A percentile compares a stretch with the other conserved stretches of the same genome.
These are phyloP conservation scores for Drosophila rufa DNA, from an alignment of 1,140 invertebrate species.

Conservation along the genomic window DNA sequence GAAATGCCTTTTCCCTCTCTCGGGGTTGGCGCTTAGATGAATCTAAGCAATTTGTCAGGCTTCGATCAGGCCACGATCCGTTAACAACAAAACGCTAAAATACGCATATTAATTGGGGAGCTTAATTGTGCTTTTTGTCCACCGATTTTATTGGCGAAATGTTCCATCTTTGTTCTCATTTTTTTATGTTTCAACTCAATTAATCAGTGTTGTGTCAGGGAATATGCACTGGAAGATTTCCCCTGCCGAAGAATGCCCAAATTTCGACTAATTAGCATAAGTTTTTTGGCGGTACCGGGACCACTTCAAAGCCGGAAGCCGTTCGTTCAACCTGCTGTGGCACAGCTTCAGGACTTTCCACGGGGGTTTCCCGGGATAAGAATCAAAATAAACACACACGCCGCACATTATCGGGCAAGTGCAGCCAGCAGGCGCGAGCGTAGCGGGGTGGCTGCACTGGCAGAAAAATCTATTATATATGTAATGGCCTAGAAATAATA, in stretches of 20 bases:
- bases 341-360: background rate
- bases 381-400: conserved; percentile 80
- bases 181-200: conserved; percentile 9
- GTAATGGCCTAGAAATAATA: too few relatives aligned
- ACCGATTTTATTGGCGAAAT: conserved; percentile 22
- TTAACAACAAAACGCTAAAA: conserved; percentile 19
- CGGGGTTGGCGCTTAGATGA: conserved; percentile 8
- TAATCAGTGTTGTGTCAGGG: conserved; percentile 33
- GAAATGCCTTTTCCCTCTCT: background rate
- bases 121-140: conserved; percentile 33
- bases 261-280: conserved; percentile 39
- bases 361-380: conserved; percentile 27
- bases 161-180: conserved; percentile 29
- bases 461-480: background rate
- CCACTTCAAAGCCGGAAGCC: conserved; percentile 38
- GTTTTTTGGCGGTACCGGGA: conserved; percentile 11
- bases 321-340: conserved; percentile 26
- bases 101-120: conserved; percentile 40
- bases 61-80: conserved; percentile 23
- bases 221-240: conserved; percentile 7
- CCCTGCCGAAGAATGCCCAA: background rate
- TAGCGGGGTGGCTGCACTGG: conserved; percentile 23
- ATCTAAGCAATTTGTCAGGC: conserved; percentile 39
- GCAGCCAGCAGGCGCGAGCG: conserved; percentile 35
- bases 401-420: conserved; percentile 77